Percentiles rank a stretch among this genome's conserved stretches.
phyloP scores from a whole-genome alignment of 1,140 invertebrate species.

The Cyphomyrmex costatus region DNA sequence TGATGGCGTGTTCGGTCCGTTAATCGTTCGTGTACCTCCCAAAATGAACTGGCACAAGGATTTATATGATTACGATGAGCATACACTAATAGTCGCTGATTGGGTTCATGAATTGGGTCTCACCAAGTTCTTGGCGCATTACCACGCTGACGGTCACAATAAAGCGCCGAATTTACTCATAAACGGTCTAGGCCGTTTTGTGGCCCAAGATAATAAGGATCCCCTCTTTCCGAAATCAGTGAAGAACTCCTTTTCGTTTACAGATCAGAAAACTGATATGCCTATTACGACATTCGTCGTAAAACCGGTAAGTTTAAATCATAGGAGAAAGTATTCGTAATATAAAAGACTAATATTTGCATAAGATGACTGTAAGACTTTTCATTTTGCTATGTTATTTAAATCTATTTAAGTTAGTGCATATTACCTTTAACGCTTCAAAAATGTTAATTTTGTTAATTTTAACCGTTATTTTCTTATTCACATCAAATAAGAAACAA shows the following conservation, averaged over 20 bases:
- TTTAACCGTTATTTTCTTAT: conserved; percentile 1
- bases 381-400: background rate
- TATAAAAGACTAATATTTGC: background rate
- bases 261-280: too few relatives aligned
- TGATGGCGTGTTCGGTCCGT: conserved; percentile 93
- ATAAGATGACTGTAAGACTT: background rate
- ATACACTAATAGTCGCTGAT: conserved; percentile 92
- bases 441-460: background rate
- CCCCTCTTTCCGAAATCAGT: too few relatives aligned
- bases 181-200: conserved; percentile 92
- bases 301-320: conserved; percentile 86
- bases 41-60: conserved; percentile 87
- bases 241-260: too few relatives aligned
- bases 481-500: background rate
- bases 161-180: conserved; percentile 92
- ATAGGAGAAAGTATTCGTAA: background rate
- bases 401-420: background rate
- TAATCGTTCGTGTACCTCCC: conserved; percentile 90
- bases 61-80: conserved; percentile 91
- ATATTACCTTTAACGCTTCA: background rate
- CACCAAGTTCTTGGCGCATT: conserved; percentile 91
- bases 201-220: too few relatives aligned
- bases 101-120: conserved; percentile 91
- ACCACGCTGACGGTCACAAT: conserved; percentile 93
- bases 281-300: conserved; percentile 88